phyloP scores from a whole-genome alignment of 2,888 invertebrate species.

The Antitype chi region DNA sequence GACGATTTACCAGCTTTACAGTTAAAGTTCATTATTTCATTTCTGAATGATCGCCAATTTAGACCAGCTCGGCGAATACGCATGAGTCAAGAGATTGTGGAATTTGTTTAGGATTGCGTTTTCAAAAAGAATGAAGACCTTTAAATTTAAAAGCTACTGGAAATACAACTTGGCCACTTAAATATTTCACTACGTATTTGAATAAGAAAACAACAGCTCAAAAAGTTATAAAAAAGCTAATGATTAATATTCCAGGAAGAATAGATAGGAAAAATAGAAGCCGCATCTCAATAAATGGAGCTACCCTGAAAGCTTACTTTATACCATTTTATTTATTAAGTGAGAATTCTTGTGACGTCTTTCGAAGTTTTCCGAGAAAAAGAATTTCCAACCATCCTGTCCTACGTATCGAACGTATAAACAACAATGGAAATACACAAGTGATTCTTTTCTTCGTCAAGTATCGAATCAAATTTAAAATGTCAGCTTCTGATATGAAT shows the following conservation, averaged over 20 bases:
- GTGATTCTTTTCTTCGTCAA: conserved; percentile 11
- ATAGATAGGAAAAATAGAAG: not conserved
- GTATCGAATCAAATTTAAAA: conserved; percentile 36
- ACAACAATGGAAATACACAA: conserved; percentile 13
- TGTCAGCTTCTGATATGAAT: conserved; percentile 4
- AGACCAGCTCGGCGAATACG: not conserved
- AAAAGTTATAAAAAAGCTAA: not conserved
- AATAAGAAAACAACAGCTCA: not conserved
- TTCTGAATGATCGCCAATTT: not conserved
- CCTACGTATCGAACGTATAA: conserved; percentile 1
- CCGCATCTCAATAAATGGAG: not conserved
- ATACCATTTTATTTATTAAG: conserved; percentile 17
- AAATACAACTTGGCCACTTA: not conserved
- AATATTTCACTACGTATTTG: not conserved
- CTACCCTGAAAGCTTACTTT: not conserved
- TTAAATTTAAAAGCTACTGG: not conserved
- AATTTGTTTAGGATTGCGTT: not conserved
- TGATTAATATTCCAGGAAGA: not conserved
- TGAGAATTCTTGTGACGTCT: conserved; percentile 1
- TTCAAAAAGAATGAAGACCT: not conserved
- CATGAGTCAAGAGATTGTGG: not conserved
- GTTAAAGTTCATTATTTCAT: not conserved
- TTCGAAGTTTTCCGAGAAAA: conserved; percentile 3
- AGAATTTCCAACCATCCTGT: not conserved
- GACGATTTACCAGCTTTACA: not conserved